phyloP scores from a whole-genome alignment of 2,888 invertebrate genomes.

The Hemaris fuciformis region DNA sequence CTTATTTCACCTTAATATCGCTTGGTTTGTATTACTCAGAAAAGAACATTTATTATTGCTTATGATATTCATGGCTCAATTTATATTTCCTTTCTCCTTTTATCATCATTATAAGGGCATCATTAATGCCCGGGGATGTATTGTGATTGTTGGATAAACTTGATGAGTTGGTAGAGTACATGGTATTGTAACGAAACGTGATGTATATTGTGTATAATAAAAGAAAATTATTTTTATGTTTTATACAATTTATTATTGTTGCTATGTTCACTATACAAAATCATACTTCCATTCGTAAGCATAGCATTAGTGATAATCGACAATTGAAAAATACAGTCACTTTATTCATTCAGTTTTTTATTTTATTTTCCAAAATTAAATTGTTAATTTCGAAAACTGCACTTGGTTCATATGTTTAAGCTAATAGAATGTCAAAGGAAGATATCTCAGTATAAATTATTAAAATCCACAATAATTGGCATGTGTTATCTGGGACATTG shows the following conservation, averaged over 20 bases:
- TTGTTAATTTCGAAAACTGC: not conserved
- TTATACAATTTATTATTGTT: conserved; percentile 49
- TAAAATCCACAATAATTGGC: too few species aligned
- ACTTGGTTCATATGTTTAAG: not conserved
- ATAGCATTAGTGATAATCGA: conserved; percentile 24
- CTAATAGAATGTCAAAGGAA: too few species aligned
- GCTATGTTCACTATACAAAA: conserved; percentile 23
- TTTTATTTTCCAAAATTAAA: not conserved
- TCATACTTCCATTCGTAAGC: conserved; percentile 29
- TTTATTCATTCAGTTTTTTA: not conserved
- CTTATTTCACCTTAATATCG: too few species aligned
- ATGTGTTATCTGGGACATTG: too few species aligned
- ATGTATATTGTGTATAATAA: conserved; percentile 31
- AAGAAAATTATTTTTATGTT: conserved; percentile 45
- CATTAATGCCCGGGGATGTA: not conserved
- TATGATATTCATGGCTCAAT: too few species aligned
- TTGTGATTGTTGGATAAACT: not conserved
- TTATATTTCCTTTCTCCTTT: too few species aligned
- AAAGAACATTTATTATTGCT: too few species aligned
- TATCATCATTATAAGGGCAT: too few species aligned
- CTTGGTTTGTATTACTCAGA: too few species aligned
- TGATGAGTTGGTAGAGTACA: not conserved
- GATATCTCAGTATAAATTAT: too few species aligned
- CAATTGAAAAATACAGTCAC: conserved; percentile 28
- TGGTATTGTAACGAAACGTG: conserved; percentile 6